Percentiles rank a stretch among this genome's conserved stretches.
These are phyloP conservation scores for Globia sparganii DNA, from an alignment of 2,888 invertebrate genomes.

Conservation along the genomic window DNA sequence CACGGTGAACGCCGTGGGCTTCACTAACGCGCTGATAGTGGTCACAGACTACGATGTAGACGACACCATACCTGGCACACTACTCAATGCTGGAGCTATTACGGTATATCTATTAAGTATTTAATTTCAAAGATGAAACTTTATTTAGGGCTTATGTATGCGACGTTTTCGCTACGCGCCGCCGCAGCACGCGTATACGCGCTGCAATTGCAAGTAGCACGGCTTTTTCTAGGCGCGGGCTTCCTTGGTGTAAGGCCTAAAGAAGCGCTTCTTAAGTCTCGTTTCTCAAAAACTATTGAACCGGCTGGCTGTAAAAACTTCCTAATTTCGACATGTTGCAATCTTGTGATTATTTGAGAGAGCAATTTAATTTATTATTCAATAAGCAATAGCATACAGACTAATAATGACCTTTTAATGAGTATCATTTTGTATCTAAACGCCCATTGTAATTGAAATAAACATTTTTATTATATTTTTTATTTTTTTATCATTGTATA, in stretches of 20 bases:
- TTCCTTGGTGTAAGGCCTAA: too few relatives aligned
- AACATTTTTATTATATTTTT: too few relatives aligned
- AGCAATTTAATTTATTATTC: not conserved
- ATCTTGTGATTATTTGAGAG: not conserved
- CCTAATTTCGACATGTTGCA: not conserved
- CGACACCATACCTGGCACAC: constrained; percentile 75
- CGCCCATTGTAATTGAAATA: too few relatives aligned
- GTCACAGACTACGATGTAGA: constrained; percentile 78
- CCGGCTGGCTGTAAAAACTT: not conserved
- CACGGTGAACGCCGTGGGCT: constrained; percentile 64
- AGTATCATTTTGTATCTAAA: too few relatives aligned
- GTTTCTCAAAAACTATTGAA: not conserved
- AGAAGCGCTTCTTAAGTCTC: not conserved
- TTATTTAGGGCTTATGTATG: not conserved
- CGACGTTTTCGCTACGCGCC: not conserved
- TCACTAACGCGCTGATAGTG: constrained; percentile 69
- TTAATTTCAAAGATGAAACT: not conserved
- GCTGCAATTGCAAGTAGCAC: too few relatives aligned
- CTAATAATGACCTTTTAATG: not conserved
- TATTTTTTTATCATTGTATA: too few relatives aligned
- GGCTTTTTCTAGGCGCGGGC: too few relatives aligned
- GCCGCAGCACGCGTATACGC: too few relatives aligned
- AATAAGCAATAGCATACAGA: too few relatives aligned
- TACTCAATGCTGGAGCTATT: constrained; percentile 77
- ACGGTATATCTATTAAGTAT: constrained; percentile 70